These are phyloP conservation scores for Herminia tarsipennalis DNA, from an alignment of 2,888 invertebrate species.

Conservation along the genomic window DNA sequence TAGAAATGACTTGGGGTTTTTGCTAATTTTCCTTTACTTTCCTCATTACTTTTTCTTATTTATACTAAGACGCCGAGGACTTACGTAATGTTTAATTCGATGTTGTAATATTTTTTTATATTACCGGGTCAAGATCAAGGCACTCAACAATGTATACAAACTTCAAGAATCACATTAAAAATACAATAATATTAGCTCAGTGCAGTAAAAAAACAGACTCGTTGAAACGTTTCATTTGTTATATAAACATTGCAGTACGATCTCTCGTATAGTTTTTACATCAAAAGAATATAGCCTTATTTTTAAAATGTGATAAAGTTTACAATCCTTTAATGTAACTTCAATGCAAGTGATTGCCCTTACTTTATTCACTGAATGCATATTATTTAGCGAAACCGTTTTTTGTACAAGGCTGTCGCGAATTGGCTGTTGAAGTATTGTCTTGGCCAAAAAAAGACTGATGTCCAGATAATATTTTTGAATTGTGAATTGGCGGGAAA, in stretches of 20 bases:
- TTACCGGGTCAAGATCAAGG: slow-evolving; percentile 9
- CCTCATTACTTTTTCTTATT: too few species aligned
- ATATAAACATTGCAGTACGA: slow-evolving; percentile 18
- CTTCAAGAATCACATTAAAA: not conserved
- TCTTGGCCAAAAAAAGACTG: too few species aligned
- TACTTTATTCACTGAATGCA: slow-evolving; percentile 26
- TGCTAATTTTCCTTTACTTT: too few species aligned
- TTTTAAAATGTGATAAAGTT: slow-evolving; percentile 2
- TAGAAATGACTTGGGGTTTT: too few species aligned
- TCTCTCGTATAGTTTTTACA: slow-evolving; percentile 3
- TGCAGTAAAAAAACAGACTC: not conserved
- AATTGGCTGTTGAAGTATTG: too few species aligned
- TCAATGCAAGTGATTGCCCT: slow-evolving; percentile 14
- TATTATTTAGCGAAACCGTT: slow-evolving; percentile 66
- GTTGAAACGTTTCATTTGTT: slow-evolving; percentile 3
- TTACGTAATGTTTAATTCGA: too few species aligned
- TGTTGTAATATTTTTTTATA: too few species aligned
- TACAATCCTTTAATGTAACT: slow-evolving; percentile 6
- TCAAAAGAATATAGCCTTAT: slow-evolving; percentile 8
- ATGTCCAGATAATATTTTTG: too few species aligned
- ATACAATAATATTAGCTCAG: not conserved
- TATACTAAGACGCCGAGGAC: too few species aligned
- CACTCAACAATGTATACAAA: not conserved
- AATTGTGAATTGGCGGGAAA: too few species aligned
- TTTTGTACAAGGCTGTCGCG: slow-evolving; percentile 65